Percentiles rank a stretch among this genome's conserved stretches.
phyloP scores from a whole-genome alignment of 2,888 invertebrate species.

The Eulithis testata region DNA sequence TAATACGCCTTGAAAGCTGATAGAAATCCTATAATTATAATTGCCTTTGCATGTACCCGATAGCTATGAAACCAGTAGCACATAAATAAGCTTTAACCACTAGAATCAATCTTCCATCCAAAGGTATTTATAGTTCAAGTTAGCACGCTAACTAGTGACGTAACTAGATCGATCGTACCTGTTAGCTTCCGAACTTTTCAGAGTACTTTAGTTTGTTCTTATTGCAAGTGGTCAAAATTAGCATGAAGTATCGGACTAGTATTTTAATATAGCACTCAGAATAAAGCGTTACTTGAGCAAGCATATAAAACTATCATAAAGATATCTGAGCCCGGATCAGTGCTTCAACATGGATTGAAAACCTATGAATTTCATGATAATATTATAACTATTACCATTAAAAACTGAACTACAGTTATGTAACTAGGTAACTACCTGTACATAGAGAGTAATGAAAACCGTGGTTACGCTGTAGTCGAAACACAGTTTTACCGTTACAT shows the following conservation, averaged over 20 bases:
- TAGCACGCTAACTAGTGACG: conserved; percentile 40
- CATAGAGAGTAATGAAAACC: too few species aligned
- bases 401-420: too few species aligned
- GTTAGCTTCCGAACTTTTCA: conserved; percentile 17
- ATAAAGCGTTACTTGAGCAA: too few species aligned
- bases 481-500: too few species aligned
- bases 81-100: conserved; percentile 24
- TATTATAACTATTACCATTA: too few species aligned
- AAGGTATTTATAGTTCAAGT: conserved; percentile 34
- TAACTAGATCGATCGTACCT: conserved; percentile 27
- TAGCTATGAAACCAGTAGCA: conserved; percentile 15
- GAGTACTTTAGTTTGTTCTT: conserved; percentile 10
- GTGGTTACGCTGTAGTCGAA: too few species aligned
- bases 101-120: conserved; percentile 39
- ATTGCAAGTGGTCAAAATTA: not conserved
- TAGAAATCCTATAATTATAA: conserved; percentile 15
- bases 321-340: too few species aligned
- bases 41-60: conserved; percentile 18
- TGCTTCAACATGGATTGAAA: too few species aligned
- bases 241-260: not conserved
- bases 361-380: too few species aligned
- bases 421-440: too few species aligned
- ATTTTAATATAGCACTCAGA: too few species aligned
- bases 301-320: too few species aligned
- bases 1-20: not conserved